Evolutionary conservation across 2,888 invertebrate species (phyloP), one percentile per base, ranked within the genome.

Genomic region (Lagria hirta): DNA sequence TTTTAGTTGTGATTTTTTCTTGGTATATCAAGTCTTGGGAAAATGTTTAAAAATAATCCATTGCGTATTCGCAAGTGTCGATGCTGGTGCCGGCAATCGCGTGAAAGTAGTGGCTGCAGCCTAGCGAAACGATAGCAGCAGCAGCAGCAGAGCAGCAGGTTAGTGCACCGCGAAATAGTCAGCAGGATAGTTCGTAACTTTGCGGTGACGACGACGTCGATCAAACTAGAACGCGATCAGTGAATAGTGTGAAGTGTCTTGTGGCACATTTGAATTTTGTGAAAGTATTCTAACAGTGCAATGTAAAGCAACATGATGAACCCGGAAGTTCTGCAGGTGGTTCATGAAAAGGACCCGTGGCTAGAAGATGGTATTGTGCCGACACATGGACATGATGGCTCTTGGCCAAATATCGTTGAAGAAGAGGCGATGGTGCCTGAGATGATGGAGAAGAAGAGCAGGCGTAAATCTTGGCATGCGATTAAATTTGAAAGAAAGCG

Each of bases 121-220:
- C 49, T 51, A 41, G 30, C 41, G 41, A 41, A 46, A 46, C 40
- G 37, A 46, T 36, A 42, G 50, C 47, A 49, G 40, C 35, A 37
- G 32, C 24, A 7, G 16, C 15, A 7, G 8, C 11, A 27, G 43
- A 18, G 35, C 54, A 56, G 53, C 61, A 63, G 67, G 67, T 68
- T 67, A 68, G 68, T 68, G 68, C 66, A 66, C 68, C 61, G 59
- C 58, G 57, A 34, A 47, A 43, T 51, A 51, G 43, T 33, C 43
- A 33, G 34, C 36, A 38, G 34, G 22, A 85, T 85, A 2, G 74
- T 81, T 22, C 74, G 42, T 42, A 7, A 8, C 12, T n/a, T n/a
- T n/a, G n/a, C 28, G 26, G 8, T 12, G 26, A 10, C 26, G 8
- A 11, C 8, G 3, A 7, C 24, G 24, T 26, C 26, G 20, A 22